Conservation (phyloP, 2,113 vertebrate species). For the Myiopsitta monachus region DNA sequence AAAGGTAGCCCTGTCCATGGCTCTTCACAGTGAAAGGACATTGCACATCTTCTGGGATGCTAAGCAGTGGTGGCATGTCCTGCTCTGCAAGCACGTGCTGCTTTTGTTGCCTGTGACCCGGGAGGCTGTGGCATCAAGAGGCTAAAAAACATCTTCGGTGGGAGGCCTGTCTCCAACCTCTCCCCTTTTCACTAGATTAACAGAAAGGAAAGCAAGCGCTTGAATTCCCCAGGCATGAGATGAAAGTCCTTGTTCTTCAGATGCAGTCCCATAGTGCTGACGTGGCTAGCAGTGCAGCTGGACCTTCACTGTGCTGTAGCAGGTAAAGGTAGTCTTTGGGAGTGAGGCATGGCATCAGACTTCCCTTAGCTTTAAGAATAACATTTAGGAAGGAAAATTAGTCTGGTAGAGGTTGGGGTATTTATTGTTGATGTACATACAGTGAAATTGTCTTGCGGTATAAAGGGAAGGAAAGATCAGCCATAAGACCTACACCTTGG, state of each 20-base stretch:
- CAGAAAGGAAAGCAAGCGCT: background rate
- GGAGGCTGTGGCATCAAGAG: background rate
- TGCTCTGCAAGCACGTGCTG: background rate
- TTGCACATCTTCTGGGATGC: background rate
- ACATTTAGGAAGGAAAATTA: background rate
- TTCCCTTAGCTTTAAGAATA: background rate
- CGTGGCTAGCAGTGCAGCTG: background rate
- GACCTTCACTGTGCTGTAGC: background rate
- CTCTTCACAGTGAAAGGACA: background rate
- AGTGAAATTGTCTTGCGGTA: background rate
- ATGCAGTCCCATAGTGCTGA: too few species aligned
- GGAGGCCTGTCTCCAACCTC: background rate
- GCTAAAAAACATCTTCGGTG: background rate
- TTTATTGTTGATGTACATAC: background rate
- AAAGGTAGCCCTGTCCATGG: background rate
- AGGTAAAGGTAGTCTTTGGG: background rate
- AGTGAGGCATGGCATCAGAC: background rate
- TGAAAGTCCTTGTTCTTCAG: background rate
- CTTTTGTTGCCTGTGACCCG: background rate
- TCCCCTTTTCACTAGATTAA: background rate
- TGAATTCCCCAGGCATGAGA: background rate
- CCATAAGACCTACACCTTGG: background rate
- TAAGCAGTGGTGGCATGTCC: rapidly evolving
- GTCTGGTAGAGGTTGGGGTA: background rate
- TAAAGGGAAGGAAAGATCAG: background rate